phyloP scores from a whole-genome alignment of 1,140 invertebrate genomes.

The Mercenaria mercenaria region DNA sequence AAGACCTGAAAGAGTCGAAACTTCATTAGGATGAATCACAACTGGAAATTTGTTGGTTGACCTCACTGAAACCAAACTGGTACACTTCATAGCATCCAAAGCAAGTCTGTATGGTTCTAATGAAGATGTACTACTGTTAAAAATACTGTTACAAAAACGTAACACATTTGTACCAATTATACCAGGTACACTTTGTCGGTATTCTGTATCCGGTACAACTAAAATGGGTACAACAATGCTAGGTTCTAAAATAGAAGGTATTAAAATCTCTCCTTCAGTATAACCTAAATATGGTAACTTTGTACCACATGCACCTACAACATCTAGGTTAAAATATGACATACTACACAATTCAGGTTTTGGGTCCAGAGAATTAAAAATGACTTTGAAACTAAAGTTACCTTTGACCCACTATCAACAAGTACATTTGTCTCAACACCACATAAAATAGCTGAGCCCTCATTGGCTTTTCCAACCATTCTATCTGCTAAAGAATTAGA shows the following conservation, averaged over 20 bases:
- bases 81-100: not conserved
- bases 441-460: not conserved
- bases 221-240: not conserved
- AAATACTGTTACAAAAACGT: not conserved
- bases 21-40: not conserved
- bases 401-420: slow-evolving; percentile 12
- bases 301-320: not conserved
- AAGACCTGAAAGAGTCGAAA: not conserved
- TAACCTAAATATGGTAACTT: slow-evolving; percentile 16
- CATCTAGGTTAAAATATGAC: not conserved
- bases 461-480: not conserved
- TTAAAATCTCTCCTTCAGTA: not conserved
- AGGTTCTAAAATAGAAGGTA: not conserved
- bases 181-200: not conserved
- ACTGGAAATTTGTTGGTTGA: not conserved
- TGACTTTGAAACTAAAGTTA: not conserved
- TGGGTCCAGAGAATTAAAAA: not conserved
- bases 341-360: not conserved
- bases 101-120: not conserved
- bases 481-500: not conserved
- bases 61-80: not conserved
- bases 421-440: not conserved
- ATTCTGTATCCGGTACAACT: slow-evolving; percentile 15
- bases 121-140: not conserved
- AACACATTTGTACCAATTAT: slow-evolving; percentile 17